Evolutionary conservation across 2,888 invertebrate species (phyloP).

Genomic region (Megamerina dolium): DNA sequence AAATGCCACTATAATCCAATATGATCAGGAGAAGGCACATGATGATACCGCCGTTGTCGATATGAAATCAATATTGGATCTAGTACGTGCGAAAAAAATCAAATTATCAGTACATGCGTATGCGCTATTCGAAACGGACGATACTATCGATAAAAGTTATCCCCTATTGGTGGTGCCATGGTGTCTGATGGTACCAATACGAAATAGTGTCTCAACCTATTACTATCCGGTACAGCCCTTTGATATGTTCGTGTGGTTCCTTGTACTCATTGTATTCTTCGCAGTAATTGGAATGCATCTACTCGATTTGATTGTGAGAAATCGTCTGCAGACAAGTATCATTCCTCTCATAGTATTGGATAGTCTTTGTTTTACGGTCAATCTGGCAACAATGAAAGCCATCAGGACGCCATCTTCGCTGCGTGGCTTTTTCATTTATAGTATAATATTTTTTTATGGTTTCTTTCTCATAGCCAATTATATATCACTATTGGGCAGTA

Average conservation of each 20-base stretch:
- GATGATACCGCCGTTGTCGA: too few relatives aligned
- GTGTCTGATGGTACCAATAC: slow-evolving; percentile 33
- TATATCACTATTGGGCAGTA: too few relatives aligned
- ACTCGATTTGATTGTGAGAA: neutral
- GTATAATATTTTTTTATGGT: slow-evolving; percentile 31
- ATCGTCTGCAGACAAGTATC: neutral
- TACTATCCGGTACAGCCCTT: slow-evolving; percentile 35
- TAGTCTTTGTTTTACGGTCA: slow-evolving; percentile 29
- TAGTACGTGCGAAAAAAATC: too few relatives aligned
- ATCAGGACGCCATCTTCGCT: slow-evolving; percentile 21
- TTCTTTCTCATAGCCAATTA: too few relatives aligned
- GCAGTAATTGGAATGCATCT: too few relatives aligned
- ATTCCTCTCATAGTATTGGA: slow-evolving; percentile 14
- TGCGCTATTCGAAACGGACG: slow-evolving; percentile 29
- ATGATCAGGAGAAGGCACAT: too few relatives aligned
- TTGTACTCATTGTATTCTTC: slow-evolving; percentile 21
- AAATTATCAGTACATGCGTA: slow-evolving; percentile 41
- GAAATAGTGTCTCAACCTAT: slow-evolving; percentile 30
- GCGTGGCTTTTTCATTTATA: slow-evolving; percentile 25
- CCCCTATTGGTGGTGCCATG: too few relatives aligned
- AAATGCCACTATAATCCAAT: too few relatives aligned
- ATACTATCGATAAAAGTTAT: too few relatives aligned
- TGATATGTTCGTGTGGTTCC: slow-evolving; percentile 27
- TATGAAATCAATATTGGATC: too few relatives aligned
- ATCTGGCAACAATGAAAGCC: slow-evolving; percentile 25